phyloP scores from a whole-genome alignment of 37 sponge, comb jelly and placozoan genomes.

The Ephydatia muelleri region DNA sequence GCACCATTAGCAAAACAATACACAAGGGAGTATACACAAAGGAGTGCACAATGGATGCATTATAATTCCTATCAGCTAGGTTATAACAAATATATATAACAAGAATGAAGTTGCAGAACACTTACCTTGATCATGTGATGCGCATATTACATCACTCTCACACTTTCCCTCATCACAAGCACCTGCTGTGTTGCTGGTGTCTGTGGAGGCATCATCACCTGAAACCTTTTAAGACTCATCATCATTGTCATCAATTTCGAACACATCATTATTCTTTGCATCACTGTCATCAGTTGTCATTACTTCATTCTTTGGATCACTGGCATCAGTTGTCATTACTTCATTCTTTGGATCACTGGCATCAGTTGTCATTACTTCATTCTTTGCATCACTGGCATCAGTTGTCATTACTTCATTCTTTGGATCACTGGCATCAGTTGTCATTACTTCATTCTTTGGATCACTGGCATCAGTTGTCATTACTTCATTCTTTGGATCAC shows the following conservation, averaged over 20 bases:
- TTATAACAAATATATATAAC: neutral
- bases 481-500: too few species aligned
- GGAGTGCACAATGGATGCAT: neutral
- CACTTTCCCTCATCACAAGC: neutral
- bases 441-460: too few species aligned
- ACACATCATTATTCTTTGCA: constrained; percentile 1
- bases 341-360: too few species aligned
- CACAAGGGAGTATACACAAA: neutral
- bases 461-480: too few species aligned
- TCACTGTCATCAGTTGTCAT: too few species aligned
- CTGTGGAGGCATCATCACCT: neutral
- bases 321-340: too few species aligned
- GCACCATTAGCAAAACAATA: neutral
- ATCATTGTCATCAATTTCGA: neutral
- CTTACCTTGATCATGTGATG: neutral
- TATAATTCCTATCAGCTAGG: neutral
- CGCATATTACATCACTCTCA: neutral
- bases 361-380: too few species aligned
- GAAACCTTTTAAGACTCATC: neutral
- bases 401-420: too few species aligned
- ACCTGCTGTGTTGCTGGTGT: constrained; percentile 1
- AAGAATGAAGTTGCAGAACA: neutral
- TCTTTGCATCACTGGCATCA: too few species aligned
- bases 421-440: too few species aligned
- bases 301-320: too few species aligned